Conservation (phyloP, 2,113 vertebrate species). For the Plecturocebus donacophilus region DNA sequence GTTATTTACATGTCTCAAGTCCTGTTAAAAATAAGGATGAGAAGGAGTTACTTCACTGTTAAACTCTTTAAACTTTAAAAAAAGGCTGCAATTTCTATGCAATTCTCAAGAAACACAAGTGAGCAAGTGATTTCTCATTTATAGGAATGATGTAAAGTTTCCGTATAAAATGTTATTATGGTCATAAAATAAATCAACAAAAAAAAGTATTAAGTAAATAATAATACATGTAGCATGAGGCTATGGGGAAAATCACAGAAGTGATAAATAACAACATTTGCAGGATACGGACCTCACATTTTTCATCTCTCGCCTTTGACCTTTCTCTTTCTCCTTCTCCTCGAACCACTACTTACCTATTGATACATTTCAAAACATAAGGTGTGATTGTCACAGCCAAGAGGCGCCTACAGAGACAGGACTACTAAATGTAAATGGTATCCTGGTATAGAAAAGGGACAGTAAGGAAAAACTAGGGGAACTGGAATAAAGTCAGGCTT, state of each 20-base stretch:
- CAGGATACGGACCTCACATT: background rate
- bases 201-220: background rate
- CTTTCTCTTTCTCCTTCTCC: background rate
- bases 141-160: background rate
- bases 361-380: background rate
- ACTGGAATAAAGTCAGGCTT: too few relatives aligned
- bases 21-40: background rate
- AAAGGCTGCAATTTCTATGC: background rate
- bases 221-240: background rate
- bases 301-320: background rate
- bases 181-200: background rate
- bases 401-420: background rate
- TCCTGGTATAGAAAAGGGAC: background rate
- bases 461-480: background rate
- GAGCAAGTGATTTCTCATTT: background rate
- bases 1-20: background rate
- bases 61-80: background rate
- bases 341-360: background rate
- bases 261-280: background rate
- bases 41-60: background rate
- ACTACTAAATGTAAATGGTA: background rate
- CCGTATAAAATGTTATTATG: background rate
- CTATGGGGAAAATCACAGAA: background rate
- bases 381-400: background rate
- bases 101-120: slow-evolving; percentile 18